A percentile compares a stretch with the other conserved stretches of the same genome.
phyloP scores from a whole-genome alignment of 2,113 vertebrate genomes.

The Leuciscus idus region DNA sequence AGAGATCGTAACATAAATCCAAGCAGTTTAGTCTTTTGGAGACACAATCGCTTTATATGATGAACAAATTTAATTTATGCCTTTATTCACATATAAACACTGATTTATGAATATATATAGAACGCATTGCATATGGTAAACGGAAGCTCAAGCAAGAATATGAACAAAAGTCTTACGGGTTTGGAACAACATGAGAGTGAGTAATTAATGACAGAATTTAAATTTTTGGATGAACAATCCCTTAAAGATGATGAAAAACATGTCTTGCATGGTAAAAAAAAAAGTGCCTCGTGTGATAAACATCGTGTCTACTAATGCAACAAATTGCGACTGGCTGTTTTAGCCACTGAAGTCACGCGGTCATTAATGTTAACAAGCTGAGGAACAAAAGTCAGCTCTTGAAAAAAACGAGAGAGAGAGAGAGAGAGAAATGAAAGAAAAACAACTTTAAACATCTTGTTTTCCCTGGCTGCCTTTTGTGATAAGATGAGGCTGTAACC shows the following conservation, averaged over 20 bases:
- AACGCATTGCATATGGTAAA: too few species aligned
- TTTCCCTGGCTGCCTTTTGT: conserved; percentile 73
- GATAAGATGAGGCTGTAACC: conserved; percentile 76
- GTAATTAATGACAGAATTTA: too few species aligned
- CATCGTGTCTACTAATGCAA: conserved; percentile 66
- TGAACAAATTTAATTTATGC: too few species aligned
- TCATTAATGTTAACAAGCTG: conserved; percentile 67
- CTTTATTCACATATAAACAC: too few species aligned
- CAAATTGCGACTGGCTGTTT: conserved; percentile 77
- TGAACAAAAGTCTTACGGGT: too few species aligned
- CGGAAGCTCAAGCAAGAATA: too few species aligned
- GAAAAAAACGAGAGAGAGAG: conserved; percentile 26
- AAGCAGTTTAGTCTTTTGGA: too few species aligned
- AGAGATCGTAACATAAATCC: too few species aligned
- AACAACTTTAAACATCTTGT: conserved; percentile 77
- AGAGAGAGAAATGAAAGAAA: conserved; percentile 42
- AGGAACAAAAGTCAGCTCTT: conserved; percentile 64
- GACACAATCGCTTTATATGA: too few species aligned
- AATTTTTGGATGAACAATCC: too few species aligned
- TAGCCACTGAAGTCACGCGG: conserved; percentile 61
- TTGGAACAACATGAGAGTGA: too few species aligned
- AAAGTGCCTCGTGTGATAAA: conserved; percentile 69
- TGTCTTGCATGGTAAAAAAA: conserved; percentile 51
- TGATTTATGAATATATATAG: too few species aligned
- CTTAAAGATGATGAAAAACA: not conserved